Percentiles rank a stretch among this genome's conserved stretches.
phyloP scores from a whole-genome alignment of 2,888 invertebrate species.

The Diploptera punctata region DNA sequence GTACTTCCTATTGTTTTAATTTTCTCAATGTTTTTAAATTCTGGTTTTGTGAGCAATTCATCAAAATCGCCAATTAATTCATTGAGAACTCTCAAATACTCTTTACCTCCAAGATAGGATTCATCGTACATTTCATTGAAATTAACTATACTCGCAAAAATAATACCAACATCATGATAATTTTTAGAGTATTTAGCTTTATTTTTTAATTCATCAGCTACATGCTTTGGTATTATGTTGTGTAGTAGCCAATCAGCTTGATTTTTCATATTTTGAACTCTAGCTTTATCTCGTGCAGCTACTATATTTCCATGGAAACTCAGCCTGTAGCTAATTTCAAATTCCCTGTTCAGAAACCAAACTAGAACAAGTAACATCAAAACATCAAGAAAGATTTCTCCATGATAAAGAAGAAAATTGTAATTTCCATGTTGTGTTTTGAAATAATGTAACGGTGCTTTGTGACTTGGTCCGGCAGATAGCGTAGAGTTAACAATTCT shows the following conservation, averaged over 20 bases:
- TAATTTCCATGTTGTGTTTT: neutral
- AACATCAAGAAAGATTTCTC: constrained; percentile 84
- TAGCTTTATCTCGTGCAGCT: constrained; percentile 85
- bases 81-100: constrained; percentile 93
- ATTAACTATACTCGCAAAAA: constrained; percentile 96
- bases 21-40: constrained; percentile 91
- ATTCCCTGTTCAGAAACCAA: constrained; percentile 93
- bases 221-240: constrained; percentile 96
- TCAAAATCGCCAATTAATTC: constrained; percentile 97
- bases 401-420: constrained; percentile 53
- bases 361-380: constrained; percentile 84
- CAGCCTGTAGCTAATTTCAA: constrained; percentile 92
- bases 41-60: constrained; percentile 81
- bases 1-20: constrained; percentile 98
- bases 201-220: constrained; percentile 90
- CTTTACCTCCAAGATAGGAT: constrained; percentile 92
- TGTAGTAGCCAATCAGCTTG: constrained; percentile 96
- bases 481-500: neutral
- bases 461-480: neutral
- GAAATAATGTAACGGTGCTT: neutral
- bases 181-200: constrained; percentile 95
- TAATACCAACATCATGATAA: constrained; percentile 89
- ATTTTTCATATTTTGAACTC: constrained; percentile 91
- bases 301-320: constrained; percentile 94
- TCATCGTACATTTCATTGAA: constrained; percentile 99